phyloP scores from a whole-genome alignment of 2,113 vertebrate species.

The Platanista minor region DNA sequence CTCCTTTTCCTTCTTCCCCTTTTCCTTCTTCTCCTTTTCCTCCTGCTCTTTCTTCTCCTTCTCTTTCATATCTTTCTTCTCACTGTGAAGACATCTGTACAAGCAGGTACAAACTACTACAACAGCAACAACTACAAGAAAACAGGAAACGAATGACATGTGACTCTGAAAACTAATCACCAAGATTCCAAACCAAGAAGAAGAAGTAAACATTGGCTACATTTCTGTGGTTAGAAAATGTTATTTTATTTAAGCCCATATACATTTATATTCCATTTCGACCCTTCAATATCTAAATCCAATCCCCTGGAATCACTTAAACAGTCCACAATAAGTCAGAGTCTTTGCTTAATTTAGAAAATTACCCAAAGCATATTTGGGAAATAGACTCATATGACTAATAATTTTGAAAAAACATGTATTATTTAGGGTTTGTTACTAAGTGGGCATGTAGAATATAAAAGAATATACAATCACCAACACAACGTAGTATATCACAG shows the following conservation, averaged over 20 bases:
- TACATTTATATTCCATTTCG: background rate
- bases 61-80: background rate
- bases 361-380: background rate
- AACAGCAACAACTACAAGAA: slow-evolving; percentile 25
- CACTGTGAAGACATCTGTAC: background rate
- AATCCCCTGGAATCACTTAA: background rate
- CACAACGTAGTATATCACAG: background rate
- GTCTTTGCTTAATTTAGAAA: background rate
- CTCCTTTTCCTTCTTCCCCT: background rate
- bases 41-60: too few relatives aligned
- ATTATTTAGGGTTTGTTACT: background rate
- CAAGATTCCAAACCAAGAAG: slow-evolving; percentile 6
- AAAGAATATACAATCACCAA: background rate
- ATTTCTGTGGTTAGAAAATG: background rate
- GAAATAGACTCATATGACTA: background rate
- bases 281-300: background rate
- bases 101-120: background rate
- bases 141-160: slow-evolving; percentile 21
- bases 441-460: background rate
- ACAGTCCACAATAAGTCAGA: background rate
- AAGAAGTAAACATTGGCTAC: background rate
- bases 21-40: background rate
- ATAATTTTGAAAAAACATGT: background rate
- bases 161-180: background rate
- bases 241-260: background rate